Evolutionary conservation across 2,888 invertebrate genomes (phyloP).

Genomic region (Pristionchus arcanus): DNA sequence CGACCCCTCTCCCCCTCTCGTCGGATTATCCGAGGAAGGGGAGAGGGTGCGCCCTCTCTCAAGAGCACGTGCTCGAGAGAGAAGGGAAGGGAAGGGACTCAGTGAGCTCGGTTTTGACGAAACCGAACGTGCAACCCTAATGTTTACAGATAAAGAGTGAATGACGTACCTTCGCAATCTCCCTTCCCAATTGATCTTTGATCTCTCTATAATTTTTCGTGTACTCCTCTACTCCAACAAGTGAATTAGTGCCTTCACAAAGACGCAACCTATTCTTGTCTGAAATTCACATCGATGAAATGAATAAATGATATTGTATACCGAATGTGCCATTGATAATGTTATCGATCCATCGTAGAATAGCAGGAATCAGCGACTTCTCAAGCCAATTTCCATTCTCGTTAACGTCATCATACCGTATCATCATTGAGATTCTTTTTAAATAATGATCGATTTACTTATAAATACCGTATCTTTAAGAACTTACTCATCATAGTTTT

Average conservation of each 20-base stretch:
- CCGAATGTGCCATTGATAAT: conserved; percentile 18
- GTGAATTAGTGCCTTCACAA: conserved; percentile 52
- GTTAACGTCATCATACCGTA: not conserved
- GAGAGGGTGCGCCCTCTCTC: too few relatives aligned
- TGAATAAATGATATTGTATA: not conserved
- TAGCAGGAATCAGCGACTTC: not conserved
- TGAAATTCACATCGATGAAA: too few relatives aligned
- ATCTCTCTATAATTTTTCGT: conserved; percentile 63
- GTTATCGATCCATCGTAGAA: conserved; percentile 41
- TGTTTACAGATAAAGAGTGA: not conserved
- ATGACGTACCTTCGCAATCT: conserved; percentile 60
- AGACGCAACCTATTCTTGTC: conserved; percentile 11
- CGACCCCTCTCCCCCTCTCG: too few relatives aligned
- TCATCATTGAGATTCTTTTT: not conserved
- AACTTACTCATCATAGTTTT: not conserved
- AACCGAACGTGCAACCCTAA: too few relatives aligned
- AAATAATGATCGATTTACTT: not conserved
- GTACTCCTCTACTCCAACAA: conserved; percentile 70
- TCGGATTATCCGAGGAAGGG: too few relatives aligned
- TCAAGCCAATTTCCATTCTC: conserved; percentile 32
- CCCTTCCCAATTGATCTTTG: conserved; percentile 63
- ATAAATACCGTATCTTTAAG: not conserved
- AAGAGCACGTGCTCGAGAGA: too few relatives aligned
- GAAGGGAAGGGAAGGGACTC: too few relatives aligned
- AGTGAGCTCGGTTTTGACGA: too few relatives aligned